These are phyloP conservation scores for Gavia stellata DNA, from an alignment of 2,113 vertebrate genomes.

Conservation along the genomic window DNA sequence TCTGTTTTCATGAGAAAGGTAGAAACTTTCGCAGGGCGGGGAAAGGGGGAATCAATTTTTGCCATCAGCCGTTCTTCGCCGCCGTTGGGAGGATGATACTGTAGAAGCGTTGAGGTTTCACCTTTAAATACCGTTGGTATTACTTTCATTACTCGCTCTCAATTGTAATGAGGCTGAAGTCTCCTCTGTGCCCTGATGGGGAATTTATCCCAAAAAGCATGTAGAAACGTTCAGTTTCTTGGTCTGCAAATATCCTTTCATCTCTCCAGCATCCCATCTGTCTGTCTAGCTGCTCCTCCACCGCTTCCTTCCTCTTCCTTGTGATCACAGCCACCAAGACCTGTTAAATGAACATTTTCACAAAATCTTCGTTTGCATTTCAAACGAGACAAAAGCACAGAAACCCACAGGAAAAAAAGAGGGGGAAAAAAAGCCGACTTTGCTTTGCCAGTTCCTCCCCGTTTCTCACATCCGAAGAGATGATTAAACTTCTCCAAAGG, in stretches of 20 bases:
- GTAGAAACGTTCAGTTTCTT: background rate
- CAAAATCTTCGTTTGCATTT: constrained; percentile 46
- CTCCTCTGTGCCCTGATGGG: background rate
- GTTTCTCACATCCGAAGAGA: background rate
- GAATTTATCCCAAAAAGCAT: constrained; percentile 23
- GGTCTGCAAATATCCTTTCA: constrained; percentile 47
- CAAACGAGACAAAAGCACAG: background rate
- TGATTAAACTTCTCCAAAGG: background rate
- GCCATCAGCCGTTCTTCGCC: background rate
- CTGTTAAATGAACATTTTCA: background rate
- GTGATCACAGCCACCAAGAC: constrained; percentile 20
- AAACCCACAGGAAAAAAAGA: background rate
- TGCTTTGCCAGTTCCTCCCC: background rate
- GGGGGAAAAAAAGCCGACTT: background rate
- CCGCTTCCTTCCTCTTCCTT: constrained; percentile 34
- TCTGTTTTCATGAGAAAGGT: background rate
- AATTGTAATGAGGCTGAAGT: constrained; percentile 38
- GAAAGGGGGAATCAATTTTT: background rate
- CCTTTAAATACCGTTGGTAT: constrained; percentile 35
- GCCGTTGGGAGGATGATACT: background rate
- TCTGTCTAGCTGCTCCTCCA: constrained; percentile 34
- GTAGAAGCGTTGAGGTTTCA: background rate
- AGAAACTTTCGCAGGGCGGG: background rate
- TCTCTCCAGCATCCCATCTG: constrained; percentile 46
- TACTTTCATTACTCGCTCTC: constrained; percentile 33